These are phyloP conservation scores for Epicampocera succincta DNA, from an alignment of 2,888 invertebrate species.

Conservation along the genomic window DNA sequence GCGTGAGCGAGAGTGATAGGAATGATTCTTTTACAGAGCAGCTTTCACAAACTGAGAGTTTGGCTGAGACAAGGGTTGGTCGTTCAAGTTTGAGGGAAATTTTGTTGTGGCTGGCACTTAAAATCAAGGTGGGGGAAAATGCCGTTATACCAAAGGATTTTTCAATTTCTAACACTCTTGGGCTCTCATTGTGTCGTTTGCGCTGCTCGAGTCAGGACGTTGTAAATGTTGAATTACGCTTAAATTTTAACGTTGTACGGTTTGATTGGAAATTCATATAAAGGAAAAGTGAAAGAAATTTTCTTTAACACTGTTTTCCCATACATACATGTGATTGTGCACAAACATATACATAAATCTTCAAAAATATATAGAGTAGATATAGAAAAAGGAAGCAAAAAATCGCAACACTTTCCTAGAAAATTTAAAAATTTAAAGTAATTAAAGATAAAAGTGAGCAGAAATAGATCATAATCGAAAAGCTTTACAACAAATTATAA, in stretches of 20 bases:
- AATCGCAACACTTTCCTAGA: slow-evolving; percentile 57
- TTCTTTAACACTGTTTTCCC: slow-evolving; percentile 59
- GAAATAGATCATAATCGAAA: slow-evolving; percentile 19
- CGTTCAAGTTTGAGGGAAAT: slow-evolving; percentile 45
- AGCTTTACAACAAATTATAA: background rate
- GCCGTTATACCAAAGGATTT: slow-evolving; percentile 74
- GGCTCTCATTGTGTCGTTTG: slow-evolving; percentile 80
- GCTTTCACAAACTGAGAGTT: background rate
- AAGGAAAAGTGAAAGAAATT: slow-evolving; percentile 63
- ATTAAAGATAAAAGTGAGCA: slow-evolving; percentile 11
- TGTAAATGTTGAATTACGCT: slow-evolving; percentile 67
- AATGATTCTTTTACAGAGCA: background rate
- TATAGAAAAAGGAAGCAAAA: slow-evolving; percentile 61
- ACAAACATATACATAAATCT: slow-evolving; percentile 11
- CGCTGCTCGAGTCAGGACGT: slow-evolving; percentile 81
- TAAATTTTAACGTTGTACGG: slow-evolving; percentile 62
- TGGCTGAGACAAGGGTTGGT: slow-evolving; percentile 37
- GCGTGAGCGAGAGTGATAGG: background rate
- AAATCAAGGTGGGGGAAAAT: slow-evolving; percentile 69
- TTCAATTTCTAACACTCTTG: slow-evolving; percentile 65
- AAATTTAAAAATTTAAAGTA: slow-evolving; percentile 35
- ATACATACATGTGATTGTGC: slow-evolving; percentile 47
- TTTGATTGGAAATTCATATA: slow-evolving; percentile 44
- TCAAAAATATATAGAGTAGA: slow-evolving; percentile 53
- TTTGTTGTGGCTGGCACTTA: slow-evolving; percentile 13